phyloP scores from a whole-genome alignment of 2,888 invertebrate species.

The Andrena bicolor region DNA sequence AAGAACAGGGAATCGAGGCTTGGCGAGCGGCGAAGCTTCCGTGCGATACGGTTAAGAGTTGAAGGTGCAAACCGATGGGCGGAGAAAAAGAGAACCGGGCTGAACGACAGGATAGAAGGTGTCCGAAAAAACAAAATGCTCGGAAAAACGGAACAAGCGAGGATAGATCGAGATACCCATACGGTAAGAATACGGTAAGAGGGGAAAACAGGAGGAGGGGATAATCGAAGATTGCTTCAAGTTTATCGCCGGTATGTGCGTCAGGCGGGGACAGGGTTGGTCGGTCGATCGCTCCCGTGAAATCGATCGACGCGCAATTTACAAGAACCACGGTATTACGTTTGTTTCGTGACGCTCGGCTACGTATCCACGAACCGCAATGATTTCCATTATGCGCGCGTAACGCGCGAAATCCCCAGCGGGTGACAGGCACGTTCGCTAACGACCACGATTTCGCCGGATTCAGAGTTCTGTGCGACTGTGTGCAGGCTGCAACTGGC shows the following conservation, averaged over 20 bases:
- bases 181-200: neutral
- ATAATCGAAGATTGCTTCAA: constrained; percentile 30
- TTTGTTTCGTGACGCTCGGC: constrained; percentile 24
- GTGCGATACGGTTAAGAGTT: neutral
- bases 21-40: neutral
- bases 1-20: neutral
- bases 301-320: constrained; percentile 59
- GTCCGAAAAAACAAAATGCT: constrained; percentile 22
- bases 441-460: constrained; percentile 21
- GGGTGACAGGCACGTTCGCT: neutral
- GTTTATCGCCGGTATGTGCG: constrained; percentile 48
- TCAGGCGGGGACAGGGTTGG: neutral
- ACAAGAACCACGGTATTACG: constrained; percentile 35
- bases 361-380: neutral
- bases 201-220: neutral
- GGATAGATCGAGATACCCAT: neutral
- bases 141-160: constrained; percentile 12
- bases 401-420: constrained; percentile 5
- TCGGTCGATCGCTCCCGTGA: constrained; percentile 54
- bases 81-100: constrained; percentile 3
- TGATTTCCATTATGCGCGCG: constrained; percentile 35
- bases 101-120: neutral
- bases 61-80: constrained; percentile 21
- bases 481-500: neutral
- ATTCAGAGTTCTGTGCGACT: neutral